Base-by-base conservation (phyloP, 2,888 invertebrate genomes). In the Belgica antarctica region DNA sequence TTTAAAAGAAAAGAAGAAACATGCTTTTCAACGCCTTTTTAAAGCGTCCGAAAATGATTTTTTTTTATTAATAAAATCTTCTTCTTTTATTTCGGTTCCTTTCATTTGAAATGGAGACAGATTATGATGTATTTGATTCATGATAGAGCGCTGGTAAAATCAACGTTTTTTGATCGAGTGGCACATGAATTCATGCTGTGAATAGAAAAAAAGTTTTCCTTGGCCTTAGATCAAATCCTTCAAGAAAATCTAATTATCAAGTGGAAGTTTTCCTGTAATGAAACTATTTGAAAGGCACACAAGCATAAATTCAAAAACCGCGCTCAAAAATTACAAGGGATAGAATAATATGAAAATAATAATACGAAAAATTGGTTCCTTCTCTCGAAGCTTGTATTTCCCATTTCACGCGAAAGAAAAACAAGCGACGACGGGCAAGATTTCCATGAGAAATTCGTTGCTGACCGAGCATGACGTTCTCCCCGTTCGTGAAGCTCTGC, bases 241-340 rank as follows among this genome's bases (percentile, higher is more conserved):
- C 15, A 46, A 46, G 17, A 52, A 52, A 52, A n/a, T n/a, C 34
- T 34, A 34, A 34, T 8, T 8, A 34, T 34, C 41, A n/a, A 41
- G 41, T 41, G 10, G n/a, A 41, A 41, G 41, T n/a, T 31, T 10
- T 31, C 31, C 31, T 10, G 31, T 31, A 4, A 31, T 31, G n/a
- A n/a, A n/a, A n/a, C n/a, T 31, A 10, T 7, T 31, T 31, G 31
- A 31, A 31, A 10, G 4, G 31, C 31, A n/a, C n/a, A n/a, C 25
- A 25, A 41, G 31, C 17, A 65, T 15, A 65, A 27, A 22, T 34
- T 36, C 24, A 36, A 22, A 62, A 62, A 36, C n/a, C 47, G 65
- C 46, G 46, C 25, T n/a, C n/a, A 65, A n/a, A 65, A 65, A 65
- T 65, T 65, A 65, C 36, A 63, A 63, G 65, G 47, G 65, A 47